Percentiles rank a stretch among this genome's conserved stretches.
Conservation (phyloP, 2,888 invertebrate species). For the Agonopterix alstromeriana region DNA sequence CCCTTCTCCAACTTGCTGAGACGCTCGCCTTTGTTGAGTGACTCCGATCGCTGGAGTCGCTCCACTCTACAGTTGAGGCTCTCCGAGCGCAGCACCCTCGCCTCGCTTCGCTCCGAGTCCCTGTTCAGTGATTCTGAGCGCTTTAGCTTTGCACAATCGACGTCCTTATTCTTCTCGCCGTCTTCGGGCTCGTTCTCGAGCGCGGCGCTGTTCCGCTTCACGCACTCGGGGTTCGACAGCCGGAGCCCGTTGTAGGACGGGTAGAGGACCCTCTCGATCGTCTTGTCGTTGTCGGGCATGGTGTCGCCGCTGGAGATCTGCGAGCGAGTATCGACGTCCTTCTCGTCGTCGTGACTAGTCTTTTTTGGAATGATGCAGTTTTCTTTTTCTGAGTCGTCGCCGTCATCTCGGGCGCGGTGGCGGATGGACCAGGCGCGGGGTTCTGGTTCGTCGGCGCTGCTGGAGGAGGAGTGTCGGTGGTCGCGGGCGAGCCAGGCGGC, state of each 20-base stretch:
- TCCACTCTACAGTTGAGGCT: slow-evolving; percentile 74
- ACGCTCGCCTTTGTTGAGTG: slow-evolving; percentile 42
- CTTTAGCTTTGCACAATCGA: slow-evolving; percentile 49
- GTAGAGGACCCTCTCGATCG: slow-evolving; percentile 25
- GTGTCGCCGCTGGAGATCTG: slow-evolving; percentile 60
- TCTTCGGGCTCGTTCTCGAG: slow-evolving; percentile 23
- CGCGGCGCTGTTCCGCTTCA: slow-evolving; percentile 39
- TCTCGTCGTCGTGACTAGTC: slow-evolving; percentile 75
- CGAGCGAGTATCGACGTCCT: slow-evolving; percentile 85
- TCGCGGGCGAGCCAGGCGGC: slow-evolving; percentile 66
- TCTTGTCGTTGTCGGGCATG: slow-evolving; percentile 61
- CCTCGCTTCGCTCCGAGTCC: slow-evolving; percentile 61
- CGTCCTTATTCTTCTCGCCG: slow-evolving; percentile 20
- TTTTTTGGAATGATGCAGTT: slow-evolving; percentile 39
- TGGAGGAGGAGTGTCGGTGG: slow-evolving; percentile 50
- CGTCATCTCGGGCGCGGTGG: slow-evolving; percentile 32
- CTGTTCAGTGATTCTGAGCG: slow-evolving; percentile 80
- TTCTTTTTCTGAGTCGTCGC: slow-evolving; percentile 62
- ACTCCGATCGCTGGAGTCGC: slow-evolving; percentile 38
- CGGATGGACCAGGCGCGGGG: slow-evolving; percentile 18
- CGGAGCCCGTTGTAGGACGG: slow-evolving; percentile 19
- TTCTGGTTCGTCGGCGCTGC: slow-evolving; percentile 44
- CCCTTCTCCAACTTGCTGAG: slow-evolving; percentile 82
- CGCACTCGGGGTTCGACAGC: slow-evolving; percentile 26
- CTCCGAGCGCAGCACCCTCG: slow-evolving; percentile 79